Evolutionary conservation across 2,797 vertebrate species (phyloP), one percentile per base, ranked within the genome.

Genomic region (Anabacerthia variegaticeps): DNA sequence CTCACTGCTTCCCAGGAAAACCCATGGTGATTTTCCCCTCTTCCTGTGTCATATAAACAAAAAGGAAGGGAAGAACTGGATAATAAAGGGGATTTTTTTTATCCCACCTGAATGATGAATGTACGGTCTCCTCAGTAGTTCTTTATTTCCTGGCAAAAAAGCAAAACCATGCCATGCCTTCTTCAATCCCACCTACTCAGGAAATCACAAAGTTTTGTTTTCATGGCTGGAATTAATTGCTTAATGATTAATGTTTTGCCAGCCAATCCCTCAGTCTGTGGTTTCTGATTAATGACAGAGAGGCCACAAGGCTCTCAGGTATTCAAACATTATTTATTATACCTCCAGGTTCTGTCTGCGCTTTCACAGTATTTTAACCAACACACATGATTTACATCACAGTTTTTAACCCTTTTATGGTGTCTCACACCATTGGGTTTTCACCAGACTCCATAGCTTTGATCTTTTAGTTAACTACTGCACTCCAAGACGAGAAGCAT

Each of bases 261-360:
- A 94, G 85, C 88, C 88, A 83, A 94, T 95, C 91, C 85, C 77
- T 67, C 48, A 65, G 78, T 76, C 59, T 87, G 89, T 89, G 89
- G 96, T 89, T 97, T 97, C 93, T 97, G 96, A 96, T 97, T 95
- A 97, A 96, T 91, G 89, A 91, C 63, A 69, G 14, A 78, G 92
- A 93, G 96, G 92, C 92, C 89, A 84, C 88, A 96, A 90, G 81
- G 95, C 88, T 89, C 83, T 52, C 88, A 92, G 93, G 90, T 91
- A 87, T 88, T 94, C 90, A 89, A 66, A 72, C 88, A 91, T 85
- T 95, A 95, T 94, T 94, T 95, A 95, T 96, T 94, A 73, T 54
- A 80, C 77, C 95, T 93, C 71, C 67, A 85, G 96, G 95, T 95
- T 91, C 93, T 74, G 74, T 84, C 96, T 92, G 80, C 0, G 13